These are phyloP conservation scores for Aradus depressus DNA, from an alignment of 2,888 invertebrate species.

Conservation along the genomic window DNA sequence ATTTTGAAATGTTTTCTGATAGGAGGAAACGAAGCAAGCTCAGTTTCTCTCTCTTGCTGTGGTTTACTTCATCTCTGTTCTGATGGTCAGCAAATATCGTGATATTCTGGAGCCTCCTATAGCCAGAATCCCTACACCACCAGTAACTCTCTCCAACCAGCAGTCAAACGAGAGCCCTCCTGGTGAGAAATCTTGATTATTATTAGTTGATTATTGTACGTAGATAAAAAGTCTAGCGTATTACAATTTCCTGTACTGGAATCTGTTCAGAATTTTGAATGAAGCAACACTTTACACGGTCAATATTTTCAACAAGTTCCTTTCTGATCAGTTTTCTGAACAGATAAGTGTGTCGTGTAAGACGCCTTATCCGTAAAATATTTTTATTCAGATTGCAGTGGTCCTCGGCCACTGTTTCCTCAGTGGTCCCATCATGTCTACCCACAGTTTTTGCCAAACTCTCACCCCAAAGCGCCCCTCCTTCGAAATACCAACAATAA, in stretches of 20 bases:
- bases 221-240: background rate
- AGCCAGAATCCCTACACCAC: slow-evolving; percentile 53
- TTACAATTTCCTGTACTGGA: background rate
- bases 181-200: slow-evolving; percentile 42
- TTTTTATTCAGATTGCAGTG: slow-evolving; percentile 31
- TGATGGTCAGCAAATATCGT: slow-evolving; percentile 99
- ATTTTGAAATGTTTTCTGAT: slow-evolving; percentile 28
- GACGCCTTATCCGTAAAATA: too few relatives aligned
- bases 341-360: too few relatives aligned
- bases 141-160: slow-evolving; percentile 44
- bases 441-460: slow-evolving; percentile 85
- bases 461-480: slow-evolving; percentile 49
- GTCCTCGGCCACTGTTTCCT: slow-evolving; percentile 76
- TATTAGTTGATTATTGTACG: slow-evolving; percentile 6
- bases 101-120: slow-evolving; percentile 94
- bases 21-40: slow-evolving; percentile 99
- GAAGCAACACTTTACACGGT: too few relatives aligned
- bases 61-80: slow-evolving; percentile 97
- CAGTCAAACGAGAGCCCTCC: slow-evolving; percentile 43
- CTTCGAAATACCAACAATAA: slow-evolving; percentile 39
- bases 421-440: slow-evolving; percentile 93
- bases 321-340: too few relatives aligned
- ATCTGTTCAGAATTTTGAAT: too few relatives aligned
- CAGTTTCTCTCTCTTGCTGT: slow-evolving; percentile 98
- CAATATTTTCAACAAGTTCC: too few relatives aligned